A percentile compares a stretch with the other conserved stretches of the same genome.
phyloP scores from a whole-genome alignment of 2,113 vertebrate species.

The Ceyx melanurus region DNA sequence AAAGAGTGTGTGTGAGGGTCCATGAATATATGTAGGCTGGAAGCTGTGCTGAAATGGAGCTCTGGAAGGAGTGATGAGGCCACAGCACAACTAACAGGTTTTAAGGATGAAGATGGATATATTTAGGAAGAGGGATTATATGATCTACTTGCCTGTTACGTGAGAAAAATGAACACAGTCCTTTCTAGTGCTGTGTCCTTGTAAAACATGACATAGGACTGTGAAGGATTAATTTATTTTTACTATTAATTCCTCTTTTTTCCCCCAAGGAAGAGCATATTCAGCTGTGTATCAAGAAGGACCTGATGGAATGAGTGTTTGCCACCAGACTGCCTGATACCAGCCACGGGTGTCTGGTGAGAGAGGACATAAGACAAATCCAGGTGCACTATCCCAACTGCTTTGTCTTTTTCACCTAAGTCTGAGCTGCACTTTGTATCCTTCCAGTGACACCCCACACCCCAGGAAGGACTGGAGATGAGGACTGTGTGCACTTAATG shows the following conservation, averaged over 20 bases:
- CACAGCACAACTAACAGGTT: neutral
- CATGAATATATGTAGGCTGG: neutral
- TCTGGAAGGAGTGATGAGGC: neutral
- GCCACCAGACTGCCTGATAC: neutral
- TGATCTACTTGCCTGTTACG: neutral
- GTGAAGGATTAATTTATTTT: slow-evolving; percentile 13
- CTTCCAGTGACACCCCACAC: neutral
- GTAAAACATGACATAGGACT: neutral
- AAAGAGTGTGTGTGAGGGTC: neutral
- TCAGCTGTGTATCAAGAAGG: neutral
- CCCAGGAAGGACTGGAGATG: neutral
- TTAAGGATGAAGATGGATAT: neutral
- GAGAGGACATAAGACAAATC: neutral
- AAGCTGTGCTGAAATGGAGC: neutral
- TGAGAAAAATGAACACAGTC: neutral
- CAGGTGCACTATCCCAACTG: neutral
- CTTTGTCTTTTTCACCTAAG: neutral
- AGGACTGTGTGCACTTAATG: neutral
- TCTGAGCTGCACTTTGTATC: neutral
- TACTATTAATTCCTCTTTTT: neutral
- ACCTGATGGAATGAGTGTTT: neutral
- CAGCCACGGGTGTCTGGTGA: neutral
- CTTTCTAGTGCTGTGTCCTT: neutral
- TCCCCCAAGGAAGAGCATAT: neutral
- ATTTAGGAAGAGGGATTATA: neutral